A percentile compares a stretch with the other conserved stretches of the same genome.
These are phyloP conservation scores for Caradrina clavipalpis DNA, from an alignment of 2,888 invertebrate genomes.

Conservation along the genomic window DNA sequence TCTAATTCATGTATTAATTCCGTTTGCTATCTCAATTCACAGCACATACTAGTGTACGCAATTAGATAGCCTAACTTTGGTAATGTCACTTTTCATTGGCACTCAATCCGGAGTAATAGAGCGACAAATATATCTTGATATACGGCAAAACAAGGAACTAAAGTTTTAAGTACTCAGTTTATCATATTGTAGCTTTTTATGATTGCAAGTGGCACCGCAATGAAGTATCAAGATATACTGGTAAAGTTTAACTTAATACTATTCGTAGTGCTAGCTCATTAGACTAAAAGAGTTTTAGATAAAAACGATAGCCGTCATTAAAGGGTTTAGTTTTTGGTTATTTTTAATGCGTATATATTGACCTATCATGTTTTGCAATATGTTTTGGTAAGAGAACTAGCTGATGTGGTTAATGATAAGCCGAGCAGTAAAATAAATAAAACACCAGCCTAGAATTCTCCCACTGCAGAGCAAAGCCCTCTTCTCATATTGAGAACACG, in stretches of 20 bases:
- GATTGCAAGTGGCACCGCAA: background rate
- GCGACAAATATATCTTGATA: background rate
- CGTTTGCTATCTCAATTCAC: constrained; percentile 49
- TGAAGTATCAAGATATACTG: constrained; percentile 5
- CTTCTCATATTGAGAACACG: no score
- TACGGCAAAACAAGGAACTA: constrained; percentile 5
- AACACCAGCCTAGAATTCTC: no score
- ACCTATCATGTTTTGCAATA: constrained; percentile 5
- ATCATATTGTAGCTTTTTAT: background rate
- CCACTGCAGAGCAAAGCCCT: no score
- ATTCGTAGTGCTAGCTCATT: constrained; percentile 25
- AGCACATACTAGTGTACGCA: constrained; percentile 29
- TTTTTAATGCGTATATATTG: constrained; percentile 21
- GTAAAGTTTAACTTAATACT: constrained; percentile 16
- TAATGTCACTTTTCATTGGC: constrained; percentile 40
- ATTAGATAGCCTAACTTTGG: constrained; percentile 47
- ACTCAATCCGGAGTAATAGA: constrained; percentile 31
- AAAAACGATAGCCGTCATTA: constrained; percentile 41
- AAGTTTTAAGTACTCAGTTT: constrained; percentile 1
- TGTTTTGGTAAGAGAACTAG: constrained; percentile 8
- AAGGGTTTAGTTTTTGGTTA: constrained; percentile 23
- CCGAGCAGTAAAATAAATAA: constrained; percentile 3
- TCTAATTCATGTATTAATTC: constrained; percentile 17
- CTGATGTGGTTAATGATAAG: constrained; percentile 2
- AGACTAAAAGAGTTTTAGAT: constrained; percentile 33